These are phyloP conservation scores for Galaxea fascicularis DNA, from an alignment of 92 coral and sea anemone species.

Conservation along the genomic window DNA sequence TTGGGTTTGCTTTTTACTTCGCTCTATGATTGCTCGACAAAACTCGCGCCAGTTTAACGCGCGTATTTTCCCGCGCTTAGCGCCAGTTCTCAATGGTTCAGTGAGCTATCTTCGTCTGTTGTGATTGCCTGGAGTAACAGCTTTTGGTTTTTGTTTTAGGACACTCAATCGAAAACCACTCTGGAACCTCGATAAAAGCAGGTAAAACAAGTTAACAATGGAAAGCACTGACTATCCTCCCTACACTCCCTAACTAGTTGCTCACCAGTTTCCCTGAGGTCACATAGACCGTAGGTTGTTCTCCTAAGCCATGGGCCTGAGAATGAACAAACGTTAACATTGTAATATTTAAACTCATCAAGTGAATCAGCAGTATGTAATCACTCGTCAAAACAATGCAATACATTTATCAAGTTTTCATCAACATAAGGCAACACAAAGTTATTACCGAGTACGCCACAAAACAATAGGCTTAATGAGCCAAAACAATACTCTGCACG, in stretches of 20 bases:
- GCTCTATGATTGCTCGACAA: neutral
- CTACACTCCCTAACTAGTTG: neutral
- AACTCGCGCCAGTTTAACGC: too few relatives aligned
- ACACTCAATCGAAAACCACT: neutral
- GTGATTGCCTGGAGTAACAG: too few relatives aligned
- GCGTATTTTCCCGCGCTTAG: too few relatives aligned
- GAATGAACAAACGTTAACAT: neutral
- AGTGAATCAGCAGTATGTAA: neutral
- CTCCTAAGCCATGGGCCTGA: constrained; percentile 43
- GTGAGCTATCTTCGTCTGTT: too few relatives aligned
- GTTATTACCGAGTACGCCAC: neutral
- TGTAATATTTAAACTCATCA: neutral
- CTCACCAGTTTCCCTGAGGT: constrained; percentile 87
- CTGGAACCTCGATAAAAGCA: neutral
- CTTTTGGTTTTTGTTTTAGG: too few relatives aligned
- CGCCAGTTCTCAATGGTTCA: too few relatives aligned
- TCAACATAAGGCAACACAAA: neutral
- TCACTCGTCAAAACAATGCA: neutral
- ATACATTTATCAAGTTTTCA: neutral
- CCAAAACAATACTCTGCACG: too few relatives aligned
- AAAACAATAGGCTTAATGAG: too few relatives aligned
- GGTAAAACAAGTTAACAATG: too few relatives aligned
- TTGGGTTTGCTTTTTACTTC: neutral
- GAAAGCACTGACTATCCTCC: too few relatives aligned
- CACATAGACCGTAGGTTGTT: constrained; percentile 72